phyloP scores from a whole-genome alignment of 1,140 invertebrate species.

The Patella vulgata region DNA sequence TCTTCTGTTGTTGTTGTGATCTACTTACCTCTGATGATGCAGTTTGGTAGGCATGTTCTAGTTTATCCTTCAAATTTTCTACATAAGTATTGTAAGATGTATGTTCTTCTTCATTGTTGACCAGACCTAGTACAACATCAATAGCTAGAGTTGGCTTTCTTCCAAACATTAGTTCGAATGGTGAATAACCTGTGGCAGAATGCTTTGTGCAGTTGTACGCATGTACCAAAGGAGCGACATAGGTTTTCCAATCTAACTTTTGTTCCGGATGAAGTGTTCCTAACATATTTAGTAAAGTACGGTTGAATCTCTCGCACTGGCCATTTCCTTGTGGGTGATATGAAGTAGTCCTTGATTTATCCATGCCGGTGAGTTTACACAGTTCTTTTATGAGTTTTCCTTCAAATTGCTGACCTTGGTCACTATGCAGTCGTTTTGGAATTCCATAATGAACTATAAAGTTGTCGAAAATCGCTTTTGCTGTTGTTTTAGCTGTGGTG shows the following conservation, averaged over 20 bases:
- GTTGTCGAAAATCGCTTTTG: constrained; percentile 20
- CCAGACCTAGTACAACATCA: not conserved
- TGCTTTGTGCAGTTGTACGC: constrained; percentile 13
- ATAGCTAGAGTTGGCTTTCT: constrained; percentile 4
- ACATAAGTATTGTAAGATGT: no score
- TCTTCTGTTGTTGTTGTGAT: not conserved
- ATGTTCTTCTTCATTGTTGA: no score
- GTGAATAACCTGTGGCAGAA: constrained; percentile 8
- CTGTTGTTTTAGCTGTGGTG: constrained; percentile 19
- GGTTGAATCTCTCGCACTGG: constrained; percentile 13
- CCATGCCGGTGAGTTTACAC: constrained; percentile 5
- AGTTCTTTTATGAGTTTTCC: no score
- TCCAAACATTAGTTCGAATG: constrained; percentile 14
- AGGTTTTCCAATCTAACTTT: constrained; percentile 4
- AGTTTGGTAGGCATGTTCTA: constrained; percentile 11
- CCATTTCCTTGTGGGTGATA: constrained; percentile 24
- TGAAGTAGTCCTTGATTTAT: constrained; percentile 10
- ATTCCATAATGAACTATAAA: constrained; percentile 22
- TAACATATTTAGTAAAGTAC: constrained; percentile 11
- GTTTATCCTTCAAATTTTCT: not conserved
- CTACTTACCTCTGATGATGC: constrained; percentile 4
- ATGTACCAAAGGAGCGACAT: constrained; percentile 9
- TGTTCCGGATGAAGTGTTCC: constrained; percentile 1
- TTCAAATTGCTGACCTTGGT: no score
- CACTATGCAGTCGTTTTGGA: not conserved